phyloP scores from a whole-genome alignment of 2,888 invertebrate genomes.

The Calameuta idolon region DNA sequence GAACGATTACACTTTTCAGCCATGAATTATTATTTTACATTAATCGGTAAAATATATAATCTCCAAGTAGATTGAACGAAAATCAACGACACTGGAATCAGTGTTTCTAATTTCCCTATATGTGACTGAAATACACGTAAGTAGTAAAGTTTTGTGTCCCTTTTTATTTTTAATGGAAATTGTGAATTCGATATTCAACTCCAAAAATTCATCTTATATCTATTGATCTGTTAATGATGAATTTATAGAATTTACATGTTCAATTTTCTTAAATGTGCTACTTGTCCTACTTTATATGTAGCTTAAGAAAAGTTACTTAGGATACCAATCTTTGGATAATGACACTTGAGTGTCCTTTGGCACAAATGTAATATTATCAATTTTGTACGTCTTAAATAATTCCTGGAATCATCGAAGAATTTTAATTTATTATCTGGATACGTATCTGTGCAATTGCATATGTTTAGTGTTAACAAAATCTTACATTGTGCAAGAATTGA shows the following conservation, averaged over 20 bases:
- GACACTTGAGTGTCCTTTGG: slow-evolving; percentile 45
- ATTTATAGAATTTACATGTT: not conserved
- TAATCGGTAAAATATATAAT: not conserved
- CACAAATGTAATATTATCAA: slow-evolving; percentile 36
- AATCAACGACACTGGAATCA: not conserved
- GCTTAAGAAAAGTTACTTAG: slow-evolving; percentile 21
- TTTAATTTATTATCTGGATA: not conserved
- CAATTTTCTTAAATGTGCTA: not conserved
- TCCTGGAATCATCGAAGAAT: not conserved
- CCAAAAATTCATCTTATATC: slow-evolving; percentile 14
- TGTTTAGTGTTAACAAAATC: slow-evolving; percentile 33
- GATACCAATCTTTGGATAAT: slow-evolving; percentile 48
- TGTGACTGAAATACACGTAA: not conserved
- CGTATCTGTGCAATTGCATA: not conserved
- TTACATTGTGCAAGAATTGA: slow-evolving; percentile 39
- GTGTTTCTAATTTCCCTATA: not conserved
- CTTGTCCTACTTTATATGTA: slow-evolving; percentile 3
- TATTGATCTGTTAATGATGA: slow-evolving; percentile 4
- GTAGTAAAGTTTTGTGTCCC: slow-evolving; percentile 7
- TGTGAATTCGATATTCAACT: not conserved
- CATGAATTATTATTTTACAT: not conserved
- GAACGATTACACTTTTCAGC: not conserved
- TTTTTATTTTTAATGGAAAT: not conserved
- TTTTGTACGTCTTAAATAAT: not conserved
- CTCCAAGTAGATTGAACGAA: not conserved